Conservation (phyloP, 2,113 vertebrate species). For the Felis catus region DNA sequence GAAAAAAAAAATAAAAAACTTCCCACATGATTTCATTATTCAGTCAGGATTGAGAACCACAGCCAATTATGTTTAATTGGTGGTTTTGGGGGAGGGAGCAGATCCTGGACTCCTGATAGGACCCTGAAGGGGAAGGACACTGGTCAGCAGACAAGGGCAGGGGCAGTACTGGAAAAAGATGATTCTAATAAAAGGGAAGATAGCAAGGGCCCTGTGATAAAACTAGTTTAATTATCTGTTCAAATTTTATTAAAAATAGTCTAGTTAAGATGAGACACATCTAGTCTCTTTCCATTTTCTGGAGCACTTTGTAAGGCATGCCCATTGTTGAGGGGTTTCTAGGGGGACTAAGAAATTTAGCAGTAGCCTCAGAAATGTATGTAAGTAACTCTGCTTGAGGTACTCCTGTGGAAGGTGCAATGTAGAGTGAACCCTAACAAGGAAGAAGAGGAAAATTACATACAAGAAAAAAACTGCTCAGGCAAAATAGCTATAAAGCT, state of each 20-base stretch:
- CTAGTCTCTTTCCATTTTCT: background rate
- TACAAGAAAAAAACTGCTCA: background rate
- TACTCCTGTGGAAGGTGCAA: conserved; percentile 17
- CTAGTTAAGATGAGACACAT: conserved; percentile 26
- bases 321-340: conserved; percentile 15
- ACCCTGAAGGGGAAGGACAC: background rate
- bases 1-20: background rate
- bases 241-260: conserved; percentile 36
- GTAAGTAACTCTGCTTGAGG: conserved; percentile 22
- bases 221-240: conserved; percentile 16
- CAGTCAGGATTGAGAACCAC: background rate
- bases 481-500: background rate
- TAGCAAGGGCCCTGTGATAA: background rate
- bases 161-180: background rate
- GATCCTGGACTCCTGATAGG: background rate
- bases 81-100: background rate
- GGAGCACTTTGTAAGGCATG: conserved; percentile 44
- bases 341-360: conserved; percentile 4
- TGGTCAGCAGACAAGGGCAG: background rate
- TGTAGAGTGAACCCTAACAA: background rate
- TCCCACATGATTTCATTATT: background rate
- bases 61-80: background rate
- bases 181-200: background rate
- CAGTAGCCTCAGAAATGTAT: conserved; percentile 35
- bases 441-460: background rate